phyloP scores from a whole-genome alignment of 2,797 vertebrate species.

The Schizopygopsis pylzovi region DNA sequence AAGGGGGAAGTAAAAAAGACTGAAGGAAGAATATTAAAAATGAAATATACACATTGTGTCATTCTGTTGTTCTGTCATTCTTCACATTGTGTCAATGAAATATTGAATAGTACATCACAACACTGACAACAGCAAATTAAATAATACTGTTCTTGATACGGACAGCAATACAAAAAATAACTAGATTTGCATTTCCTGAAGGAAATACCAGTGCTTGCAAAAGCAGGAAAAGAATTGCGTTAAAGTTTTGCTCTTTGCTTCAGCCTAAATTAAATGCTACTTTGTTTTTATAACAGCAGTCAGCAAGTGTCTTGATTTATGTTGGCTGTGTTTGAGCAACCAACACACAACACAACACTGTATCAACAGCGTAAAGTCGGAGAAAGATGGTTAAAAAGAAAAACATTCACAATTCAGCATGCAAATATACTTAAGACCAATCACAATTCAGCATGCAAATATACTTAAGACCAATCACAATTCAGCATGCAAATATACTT shows the following conservation, averaged over 20 bases:
- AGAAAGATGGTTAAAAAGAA: background rate
- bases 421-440: background rate
- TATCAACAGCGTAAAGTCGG: background rate
- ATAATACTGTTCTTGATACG: conserved; percentile 61
- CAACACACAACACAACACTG: background rate
- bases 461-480: no score
- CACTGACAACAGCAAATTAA: conserved; percentile 53
- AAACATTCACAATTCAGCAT: background rate
- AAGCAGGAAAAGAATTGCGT: conserved; percentile 28
- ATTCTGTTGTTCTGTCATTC: no score
- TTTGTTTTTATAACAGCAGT: background rate
- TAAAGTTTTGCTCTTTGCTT: conserved; percentile 29
- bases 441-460: background rate
- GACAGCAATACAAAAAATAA: conserved; percentile 47
- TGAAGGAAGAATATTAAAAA: background rate
- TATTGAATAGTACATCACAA: conserved; percentile 21
- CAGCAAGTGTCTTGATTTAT: conserved; percentile 18
- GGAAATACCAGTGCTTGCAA: conserved; percentile 31
- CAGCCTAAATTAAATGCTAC: background rate
- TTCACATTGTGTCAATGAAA: no score
- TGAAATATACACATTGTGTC: conserved; percentile 29
- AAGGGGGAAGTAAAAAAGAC: background rate
- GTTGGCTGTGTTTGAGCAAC: background rate
- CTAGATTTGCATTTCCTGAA: conserved; percentile 42
- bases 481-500: no score